Base-by-base conservation (phyloP, 1,140 invertebrate genomes). In the Paraescarpia echinospica region DNA sequence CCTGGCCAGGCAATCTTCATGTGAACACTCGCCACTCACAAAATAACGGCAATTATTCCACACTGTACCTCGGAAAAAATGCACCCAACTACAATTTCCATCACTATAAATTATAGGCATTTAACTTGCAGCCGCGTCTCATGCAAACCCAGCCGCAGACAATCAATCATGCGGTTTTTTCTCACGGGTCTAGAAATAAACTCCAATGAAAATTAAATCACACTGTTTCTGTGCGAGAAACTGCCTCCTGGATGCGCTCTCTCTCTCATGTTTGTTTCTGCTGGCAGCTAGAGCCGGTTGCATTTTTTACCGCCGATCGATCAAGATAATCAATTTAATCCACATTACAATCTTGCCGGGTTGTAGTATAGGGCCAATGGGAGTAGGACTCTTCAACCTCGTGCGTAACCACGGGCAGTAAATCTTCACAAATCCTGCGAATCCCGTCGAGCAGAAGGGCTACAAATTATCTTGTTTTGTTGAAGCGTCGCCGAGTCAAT, bases 261-360 rank as follows among this genome's bases (percentile, higher is more conserved):
- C 22, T 77, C 27, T 31, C 59, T 77, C 18, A 31, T 77, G 59
- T 77, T 77, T 77, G 59, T 18, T 77, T 77, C 27, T 77, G 41
- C 59, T 77, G 59, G 18, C 59, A 77, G 59, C 59, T 27, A 18
- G 27, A 77, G 59, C 59, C 22, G 27, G 59, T 12, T 27, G 59
- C 59, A 12, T 77, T 77, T 77, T 77, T 77, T 77, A 77, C 59
- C 59, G 27, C 27, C 59, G 59, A 77, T 77, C 59, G 27, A 77
- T 77, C 59, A 77, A 77, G 59, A 18, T 77, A 77, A 77, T 77
- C 59, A 77, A 77, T 77, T 77, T 77, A 77, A 77, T 77, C 59
- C 59, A 77, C 59, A 77, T 77, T 77, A 77, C 59, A 77, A 77
- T 77, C 59, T 77, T 77, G 59, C 59, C 27, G 22, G 59, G 59